phyloP scores from a whole-genome alignment of 2,113 vertebrate genomes.

The Ochotona curzoniae region DNA sequence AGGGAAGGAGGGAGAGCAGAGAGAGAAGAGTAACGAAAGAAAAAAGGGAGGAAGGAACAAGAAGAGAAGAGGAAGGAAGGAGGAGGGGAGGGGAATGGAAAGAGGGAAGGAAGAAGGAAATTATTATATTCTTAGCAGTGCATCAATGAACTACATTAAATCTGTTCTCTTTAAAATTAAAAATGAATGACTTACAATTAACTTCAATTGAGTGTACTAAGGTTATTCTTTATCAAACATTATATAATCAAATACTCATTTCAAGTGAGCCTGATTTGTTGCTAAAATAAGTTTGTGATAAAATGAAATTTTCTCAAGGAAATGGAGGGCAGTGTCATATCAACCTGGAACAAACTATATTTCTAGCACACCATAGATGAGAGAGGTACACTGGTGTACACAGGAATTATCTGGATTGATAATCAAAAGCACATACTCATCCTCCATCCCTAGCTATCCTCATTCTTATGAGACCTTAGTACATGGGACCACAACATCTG shows the following conservation, averaged over 20 bases:
- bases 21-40: too few species aligned
- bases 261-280: neutral
- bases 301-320: neutral
- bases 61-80: too few species aligned
- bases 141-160: too few species aligned
- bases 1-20: too few species aligned
- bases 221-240: neutral
- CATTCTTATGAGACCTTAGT: neutral
- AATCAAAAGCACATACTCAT: slow-evolving; percentile 3
- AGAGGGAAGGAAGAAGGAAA: too few species aligned
- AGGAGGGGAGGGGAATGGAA: too few species aligned
- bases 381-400: neutral
- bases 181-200: neutral
- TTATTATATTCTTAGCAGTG: too few species aligned
- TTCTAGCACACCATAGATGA: neutral
- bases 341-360: neutral
- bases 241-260: slow-evolving; percentile 13
- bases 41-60: too few species aligned
- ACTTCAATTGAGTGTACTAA: neutral
- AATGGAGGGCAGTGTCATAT: neutral
- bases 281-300: slow-evolving; percentile 16
- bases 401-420: neutral
- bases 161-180: too few species aligned
- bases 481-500: neutral
- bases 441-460: neutral